Conservation (phyloP, 2,888 invertebrate species). For the Sarcophaga carnaria region DNA sequence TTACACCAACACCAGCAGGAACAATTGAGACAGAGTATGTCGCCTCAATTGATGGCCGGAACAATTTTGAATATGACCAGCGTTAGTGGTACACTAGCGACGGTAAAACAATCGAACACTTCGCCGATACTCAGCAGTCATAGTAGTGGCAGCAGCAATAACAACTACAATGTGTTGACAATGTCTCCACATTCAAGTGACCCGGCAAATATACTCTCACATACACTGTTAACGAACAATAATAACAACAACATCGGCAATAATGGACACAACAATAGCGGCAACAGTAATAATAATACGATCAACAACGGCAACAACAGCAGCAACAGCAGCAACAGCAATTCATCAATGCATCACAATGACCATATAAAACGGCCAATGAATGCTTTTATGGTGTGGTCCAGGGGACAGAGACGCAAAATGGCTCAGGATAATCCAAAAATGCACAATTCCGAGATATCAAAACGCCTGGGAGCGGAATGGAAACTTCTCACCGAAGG, state of each 20-base stretch:
- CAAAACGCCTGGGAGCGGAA: constrained; percentile 93
- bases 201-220: constrained; percentile 59
- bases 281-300: constrained; percentile 4
- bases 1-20: constrained; percentile 67
- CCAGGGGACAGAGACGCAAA: constrained; percentile 94
- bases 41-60: constrained; percentile 70
- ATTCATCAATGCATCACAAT: constrained; percentile 72
- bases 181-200: constrained; percentile 62
- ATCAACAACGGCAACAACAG: constrained; percentile 20
- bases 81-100: constrained; percentile 47
- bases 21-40: constrained; percentile 64
- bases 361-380: constrained; percentile 97
- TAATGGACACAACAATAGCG: constrained; percentile 48
- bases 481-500: constrained; percentile 95
- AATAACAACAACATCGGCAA: constrained; percentile 47
- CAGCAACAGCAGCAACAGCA: constrained; percentile 56
- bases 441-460: constrained; percentile 95
- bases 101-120: constrained; percentile 72
- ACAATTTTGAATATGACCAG: constrained; percentile 66
- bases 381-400: constrained; percentile 99
- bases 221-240: constrained; percentile 60
- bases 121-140: constrained; percentile 71
- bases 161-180: constrained; percentile 60
- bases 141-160: constrained; percentile 63
- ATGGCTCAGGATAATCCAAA: constrained; percentile 97